phyloP scores from a whole-genome alignment of 2,113 vertebrate genomes.

The Myiopsitta monachus region DNA sequence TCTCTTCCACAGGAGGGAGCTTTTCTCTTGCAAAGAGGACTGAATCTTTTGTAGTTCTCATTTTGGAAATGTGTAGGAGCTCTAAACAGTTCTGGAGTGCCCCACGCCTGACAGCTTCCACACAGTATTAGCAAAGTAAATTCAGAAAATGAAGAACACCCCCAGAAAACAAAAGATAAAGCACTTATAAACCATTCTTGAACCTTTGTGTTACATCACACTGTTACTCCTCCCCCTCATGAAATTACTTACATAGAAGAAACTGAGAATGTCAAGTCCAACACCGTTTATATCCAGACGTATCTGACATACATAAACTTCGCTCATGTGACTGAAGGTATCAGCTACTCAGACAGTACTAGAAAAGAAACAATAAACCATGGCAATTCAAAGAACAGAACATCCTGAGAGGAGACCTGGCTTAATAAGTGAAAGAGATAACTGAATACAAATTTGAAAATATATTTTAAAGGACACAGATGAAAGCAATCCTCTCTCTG shows the following conservation, averaged over 20 bases:
- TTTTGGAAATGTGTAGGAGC: slow-evolving; percentile 42
- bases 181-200: background rate
- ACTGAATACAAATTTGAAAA: background rate
- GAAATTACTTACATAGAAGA: background rate
- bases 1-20: slow-evolving; percentile 54
- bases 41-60: background rate
- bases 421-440: background rate
- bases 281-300: background rate
- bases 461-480: background rate
- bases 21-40: background rate
- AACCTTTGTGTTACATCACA: background rate
- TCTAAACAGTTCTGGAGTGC: background rate
- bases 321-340: background rate
- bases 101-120: background rate
- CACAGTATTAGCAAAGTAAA: background rate
- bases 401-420: background rate
- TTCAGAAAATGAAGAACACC: background rate
- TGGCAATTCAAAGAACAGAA: background rate
- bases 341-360: background rate
- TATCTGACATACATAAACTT: background rate
- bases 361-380: background rate
- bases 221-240: background rate
- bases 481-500: background rate
- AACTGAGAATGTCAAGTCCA: background rate
- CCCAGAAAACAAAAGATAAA: background rate